Percentiles rank a stretch among this genome's conserved stretches.
Conservation (phyloP, 2,888 invertebrate species). For the Euproctis similis region DNA sequence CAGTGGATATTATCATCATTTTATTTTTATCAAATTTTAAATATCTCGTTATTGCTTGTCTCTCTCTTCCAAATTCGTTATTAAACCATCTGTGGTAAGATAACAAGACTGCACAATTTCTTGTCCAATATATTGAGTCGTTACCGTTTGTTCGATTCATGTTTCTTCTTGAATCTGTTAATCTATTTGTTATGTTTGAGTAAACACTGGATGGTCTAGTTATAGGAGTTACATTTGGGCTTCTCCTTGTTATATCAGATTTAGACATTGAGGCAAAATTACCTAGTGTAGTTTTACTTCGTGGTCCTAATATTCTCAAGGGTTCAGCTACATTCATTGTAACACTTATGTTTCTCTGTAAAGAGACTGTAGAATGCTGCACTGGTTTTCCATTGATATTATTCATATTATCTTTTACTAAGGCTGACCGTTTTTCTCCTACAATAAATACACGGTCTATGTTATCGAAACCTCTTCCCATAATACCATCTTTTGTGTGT, state of each 20-base stretch:
- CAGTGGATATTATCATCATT: conserved; percentile 77
- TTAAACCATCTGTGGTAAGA: conserved; percentile 79
- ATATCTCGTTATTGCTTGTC: conserved; percentile 70
- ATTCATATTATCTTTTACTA: conserved; percentile 72
- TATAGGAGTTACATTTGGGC: conserved; percentile 71
- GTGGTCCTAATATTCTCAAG: conserved; percentile 61
- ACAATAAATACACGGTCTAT: conserved; percentile 85
- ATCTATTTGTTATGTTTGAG: conserved; percentile 62
- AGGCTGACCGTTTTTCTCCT: conserved; percentile 64
- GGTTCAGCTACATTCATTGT: conserved; percentile 78
- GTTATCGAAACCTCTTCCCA: conserved; percentile 93
- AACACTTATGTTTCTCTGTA: conserved; percentile 77
- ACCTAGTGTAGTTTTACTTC: conserved; percentile 71
- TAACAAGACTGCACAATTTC: conserved; percentile 79
- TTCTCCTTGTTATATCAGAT: conserved; percentile 61
- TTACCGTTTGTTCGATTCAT: conserved; percentile 56
- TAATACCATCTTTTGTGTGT: conserved; percentile 92
- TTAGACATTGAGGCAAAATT: conserved; percentile 68
- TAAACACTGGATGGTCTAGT: conserved; percentile 69
- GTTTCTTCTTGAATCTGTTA: conserved; percentile 63
- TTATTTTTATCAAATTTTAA: conserved; percentile 73
- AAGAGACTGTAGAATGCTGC: conserved; percentile 77
- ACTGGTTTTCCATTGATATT: conserved; percentile 76
- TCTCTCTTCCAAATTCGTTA: conserved; percentile 71
- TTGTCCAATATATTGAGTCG: conserved; percentile 77